These are phyloP conservation scores for Melopsittacus undulatus DNA, from an alignment of 2,797 vertebrate genomes.

Conservation along the genomic window DNA sequence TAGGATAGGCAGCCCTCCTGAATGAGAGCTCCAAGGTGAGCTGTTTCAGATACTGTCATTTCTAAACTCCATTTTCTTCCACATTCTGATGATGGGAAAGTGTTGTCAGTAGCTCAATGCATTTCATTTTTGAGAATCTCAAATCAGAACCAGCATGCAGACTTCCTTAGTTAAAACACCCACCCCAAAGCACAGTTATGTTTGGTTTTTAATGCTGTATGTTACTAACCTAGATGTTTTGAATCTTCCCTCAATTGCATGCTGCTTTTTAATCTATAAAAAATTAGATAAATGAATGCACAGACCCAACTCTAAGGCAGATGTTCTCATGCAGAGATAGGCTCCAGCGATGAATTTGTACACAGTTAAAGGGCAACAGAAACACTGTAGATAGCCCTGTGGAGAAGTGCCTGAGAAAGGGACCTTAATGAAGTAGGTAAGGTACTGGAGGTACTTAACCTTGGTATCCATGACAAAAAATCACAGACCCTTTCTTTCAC, in stretches of 20 bases:
- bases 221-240: background rate
- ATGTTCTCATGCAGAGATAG: background rate
- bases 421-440: background rate
- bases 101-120: fast-evolving
- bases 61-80: background rate
- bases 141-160: background rate
- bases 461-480: background rate
- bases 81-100: background rate
- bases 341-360: background rate
- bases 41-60: background rate
- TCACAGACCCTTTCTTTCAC: background rate
- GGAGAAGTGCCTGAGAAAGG: background rate
- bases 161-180: background rate
- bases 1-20: conserved; percentile 83
- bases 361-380: background rate
- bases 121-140: background rate
- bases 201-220: background rate
- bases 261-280: background rate
- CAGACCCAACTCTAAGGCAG: background rate
- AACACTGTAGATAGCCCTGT: background rate
- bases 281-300: background rate
- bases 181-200: background rate
- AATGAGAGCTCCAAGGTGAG: conserved; percentile 84
- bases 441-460: background rate
- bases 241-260: background rate